These are phyloP conservation scores for Hydrophis major DNA, from an alignment of 2,797 vertebrate species.

Conservation along the genomic window DNA sequence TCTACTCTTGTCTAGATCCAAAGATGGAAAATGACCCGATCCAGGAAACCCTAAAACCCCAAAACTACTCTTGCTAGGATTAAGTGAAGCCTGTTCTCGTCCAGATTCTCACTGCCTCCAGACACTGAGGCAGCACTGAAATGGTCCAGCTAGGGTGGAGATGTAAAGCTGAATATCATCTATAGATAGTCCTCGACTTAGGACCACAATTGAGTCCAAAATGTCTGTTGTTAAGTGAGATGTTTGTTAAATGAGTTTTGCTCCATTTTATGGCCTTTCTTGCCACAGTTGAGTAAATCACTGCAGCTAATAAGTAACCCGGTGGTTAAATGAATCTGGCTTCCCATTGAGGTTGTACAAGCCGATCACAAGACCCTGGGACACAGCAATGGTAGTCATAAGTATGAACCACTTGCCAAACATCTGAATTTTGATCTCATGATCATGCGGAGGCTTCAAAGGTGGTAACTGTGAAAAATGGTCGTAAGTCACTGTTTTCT, in stretches of 20 bases:
- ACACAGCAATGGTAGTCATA: not conserved
- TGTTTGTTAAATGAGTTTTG: not conserved
- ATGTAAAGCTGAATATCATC: not conserved
- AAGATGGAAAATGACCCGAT: not conserved
- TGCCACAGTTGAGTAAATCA: not conserved
- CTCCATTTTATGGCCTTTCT: too few species aligned
- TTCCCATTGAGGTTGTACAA: not conserved
- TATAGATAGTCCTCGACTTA: not conserved
- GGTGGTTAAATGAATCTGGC: not conserved
- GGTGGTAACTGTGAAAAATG: not conserved
- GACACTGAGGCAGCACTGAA: not conserved
- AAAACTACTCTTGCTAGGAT: not conserved
- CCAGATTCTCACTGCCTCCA: not conserved
- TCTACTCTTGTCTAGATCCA: not conserved
- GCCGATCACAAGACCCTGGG: not conserved
- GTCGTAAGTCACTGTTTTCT: not conserved
- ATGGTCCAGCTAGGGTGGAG: not conserved
- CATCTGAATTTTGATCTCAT: not conserved
- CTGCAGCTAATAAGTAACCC: not conserved
- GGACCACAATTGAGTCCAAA: not conserved
- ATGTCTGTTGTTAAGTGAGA: not conserved
- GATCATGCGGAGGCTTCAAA: not conserved
- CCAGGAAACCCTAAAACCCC: not conserved
- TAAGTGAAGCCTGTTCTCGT: not conserved
- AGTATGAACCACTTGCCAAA: not conserved